Evolutionary conservation across 2,888 invertebrate species (phyloP), one percentile per base, ranked within the genome.

Genomic region (Noctua pronuba): DNA sequence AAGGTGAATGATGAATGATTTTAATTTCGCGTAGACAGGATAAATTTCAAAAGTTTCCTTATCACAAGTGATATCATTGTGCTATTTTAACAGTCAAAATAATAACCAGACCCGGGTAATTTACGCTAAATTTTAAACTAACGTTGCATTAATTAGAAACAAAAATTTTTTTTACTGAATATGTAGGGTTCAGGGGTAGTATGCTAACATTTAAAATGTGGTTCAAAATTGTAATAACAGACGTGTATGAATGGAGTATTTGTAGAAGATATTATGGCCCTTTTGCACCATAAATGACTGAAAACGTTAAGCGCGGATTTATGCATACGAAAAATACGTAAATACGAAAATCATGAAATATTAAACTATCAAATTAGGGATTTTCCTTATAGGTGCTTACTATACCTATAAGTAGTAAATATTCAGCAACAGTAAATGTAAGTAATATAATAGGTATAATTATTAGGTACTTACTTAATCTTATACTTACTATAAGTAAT

Each of bases 321-420:
- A 38, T 1, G 13, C 7, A n/a, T n/a, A n/a, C n/a, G n/a, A n/a
- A n/a, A n/a, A n/a, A n/a, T n/a, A n/a, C 60, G 31, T 60, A 60
- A 31, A 16, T 58, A 28, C 16, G 28, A 58, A 28, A 49, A 68
- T 52, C n/a, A n/a, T 24, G 24, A 35, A 38, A 38, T 38, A 35
- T 24, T 18, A 18, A 28, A 24, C 18, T 8, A 11, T 49, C 41
- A 38, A 52, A 28, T 21, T 10, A 46, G n/a, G 28, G 16, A 55
- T 44, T 35, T 35, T 66, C 11, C 75, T 41, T 46, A 46, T 58
- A 35, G 13, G 24, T 21, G 21, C 46, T 35, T 52, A 75, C 0
- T 67, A 75, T 44, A 49, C 55, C n/a, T n/a, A n/a, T n/a, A 81
- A 16, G 41, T 41, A 11, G 8, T 68, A 24, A 38, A 73, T 81